Conservation (phyloP, 2,113 vertebrate species). For the Carettochelys insculpta region DNA sequence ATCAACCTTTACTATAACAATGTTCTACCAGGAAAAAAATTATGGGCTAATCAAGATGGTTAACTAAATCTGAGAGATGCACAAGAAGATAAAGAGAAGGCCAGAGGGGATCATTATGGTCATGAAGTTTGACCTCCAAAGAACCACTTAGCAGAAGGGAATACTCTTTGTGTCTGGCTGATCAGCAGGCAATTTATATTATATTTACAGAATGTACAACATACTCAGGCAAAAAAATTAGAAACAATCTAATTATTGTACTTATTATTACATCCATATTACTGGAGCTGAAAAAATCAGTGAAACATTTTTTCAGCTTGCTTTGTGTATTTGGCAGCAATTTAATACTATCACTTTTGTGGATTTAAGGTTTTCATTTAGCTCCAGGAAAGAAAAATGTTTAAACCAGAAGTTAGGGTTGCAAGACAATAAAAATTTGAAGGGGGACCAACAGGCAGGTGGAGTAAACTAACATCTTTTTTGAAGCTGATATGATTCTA, state of each 20-base stretch:
- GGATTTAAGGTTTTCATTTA: not conserved
- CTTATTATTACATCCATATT: not conserved
- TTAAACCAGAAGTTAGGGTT: not conserved
- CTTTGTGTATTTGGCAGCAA: not conserved
- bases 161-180: not conserved
- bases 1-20: not conserved
- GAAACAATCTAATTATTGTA: not conserved
- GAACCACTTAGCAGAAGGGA: not conserved
- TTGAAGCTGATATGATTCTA: not conserved
- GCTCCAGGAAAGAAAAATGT: not conserved
- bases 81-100: not conserved
- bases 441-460: not conserved
- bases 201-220: not conserved
- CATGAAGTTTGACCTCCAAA: not conserved
- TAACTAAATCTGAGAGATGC: not conserved
- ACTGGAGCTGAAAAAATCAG: not conserved
- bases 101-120: not conserved
- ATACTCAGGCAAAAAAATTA: not conserved
- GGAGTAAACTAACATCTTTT: not conserved
- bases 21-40: not conserved
- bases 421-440: not conserved
- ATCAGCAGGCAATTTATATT: not conserved
- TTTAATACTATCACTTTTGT: not conserved
- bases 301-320: not conserved
- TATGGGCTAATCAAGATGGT: not conserved